These are phyloP conservation scores for Empidonax traillii DNA, from an alignment of 2,113 vertebrate genomes.

Conservation along the genomic window DNA sequence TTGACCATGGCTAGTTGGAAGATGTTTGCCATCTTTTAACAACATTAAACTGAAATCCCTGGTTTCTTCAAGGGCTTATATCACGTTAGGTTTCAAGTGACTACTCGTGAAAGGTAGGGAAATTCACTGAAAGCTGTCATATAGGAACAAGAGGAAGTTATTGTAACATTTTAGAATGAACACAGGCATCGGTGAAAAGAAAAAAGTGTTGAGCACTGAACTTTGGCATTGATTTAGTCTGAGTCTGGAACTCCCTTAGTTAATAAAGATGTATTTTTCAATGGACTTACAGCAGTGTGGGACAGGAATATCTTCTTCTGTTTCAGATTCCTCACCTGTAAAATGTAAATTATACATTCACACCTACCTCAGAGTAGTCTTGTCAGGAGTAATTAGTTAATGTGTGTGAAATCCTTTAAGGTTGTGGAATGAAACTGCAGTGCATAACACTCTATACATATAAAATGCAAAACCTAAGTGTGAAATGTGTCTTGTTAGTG, in stretches of 20 bases:
- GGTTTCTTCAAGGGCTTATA: not conserved
- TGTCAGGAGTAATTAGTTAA: slow-evolving; percentile 29
- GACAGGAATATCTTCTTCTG: not conserved
- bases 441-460: not conserved
- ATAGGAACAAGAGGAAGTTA: not conserved
- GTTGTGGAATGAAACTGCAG: not conserved
- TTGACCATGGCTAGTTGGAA: not conserved
- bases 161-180: not conserved
- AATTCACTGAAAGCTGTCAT: not conserved
- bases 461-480: not conserved
- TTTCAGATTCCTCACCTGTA: not conserved
- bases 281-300: not conserved
- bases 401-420: not conserved
- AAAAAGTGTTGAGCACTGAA: not conserved
- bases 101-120: not conserved
- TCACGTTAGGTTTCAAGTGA: not conserved
- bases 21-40: not conserved
- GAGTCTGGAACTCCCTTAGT: not conserved
- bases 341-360: slow-evolving; percentile 7
- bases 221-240: not conserved
- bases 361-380: not conserved
- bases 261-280: not conserved
- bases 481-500: not conserved
- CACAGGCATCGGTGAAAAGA: not conserved
- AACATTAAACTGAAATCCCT: not conserved